These are phyloP conservation scores for Lasioglossum pauxillum DNA, from an alignment of 2,888 invertebrate genomes.

Conservation along the genomic window DNA sequence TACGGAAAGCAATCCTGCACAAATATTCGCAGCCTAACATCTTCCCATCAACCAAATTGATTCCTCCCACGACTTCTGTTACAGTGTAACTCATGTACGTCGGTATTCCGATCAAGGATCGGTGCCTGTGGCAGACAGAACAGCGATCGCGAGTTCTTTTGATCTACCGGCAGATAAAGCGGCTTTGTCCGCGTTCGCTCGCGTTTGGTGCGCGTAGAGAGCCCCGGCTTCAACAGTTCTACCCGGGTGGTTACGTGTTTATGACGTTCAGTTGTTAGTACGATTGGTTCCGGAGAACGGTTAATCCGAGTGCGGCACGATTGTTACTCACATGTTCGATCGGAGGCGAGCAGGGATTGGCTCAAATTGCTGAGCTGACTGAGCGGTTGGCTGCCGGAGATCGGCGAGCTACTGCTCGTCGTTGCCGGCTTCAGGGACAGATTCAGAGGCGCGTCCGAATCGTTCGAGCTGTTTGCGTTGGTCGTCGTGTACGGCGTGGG, in stretches of 20 bases:
- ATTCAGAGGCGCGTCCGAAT: conserved; percentile 92
- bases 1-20: no score
- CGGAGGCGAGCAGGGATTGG: conserved; percentile 83
- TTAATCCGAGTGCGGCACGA: neutral
- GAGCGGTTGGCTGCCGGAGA: conserved; percentile 81
- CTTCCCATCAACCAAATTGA: neutral
- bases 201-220: neutral
- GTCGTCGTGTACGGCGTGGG: conserved; percentile 86
- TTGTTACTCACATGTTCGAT: conserved; percentile 86
- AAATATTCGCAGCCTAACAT: no score
- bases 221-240: neutral
- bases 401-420: conserved; percentile 78
- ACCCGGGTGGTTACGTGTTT: neutral
- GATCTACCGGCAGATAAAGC: neutral
- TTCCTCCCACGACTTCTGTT: neutral
- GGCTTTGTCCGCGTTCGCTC: neutral
- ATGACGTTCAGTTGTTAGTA: neutral
- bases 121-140: neutral
- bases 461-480: conserved; percentile 85
- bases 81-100: neutral
- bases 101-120: neutral
- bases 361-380: conserved; percentile 84
- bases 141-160: neutral
- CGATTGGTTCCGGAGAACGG: neutral
- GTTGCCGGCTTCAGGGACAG: conserved; percentile 91